Evolutionary conservation across 1,140 invertebrate genomes (phyloP).

Genomic region (Drosophila insularis): DNA sequence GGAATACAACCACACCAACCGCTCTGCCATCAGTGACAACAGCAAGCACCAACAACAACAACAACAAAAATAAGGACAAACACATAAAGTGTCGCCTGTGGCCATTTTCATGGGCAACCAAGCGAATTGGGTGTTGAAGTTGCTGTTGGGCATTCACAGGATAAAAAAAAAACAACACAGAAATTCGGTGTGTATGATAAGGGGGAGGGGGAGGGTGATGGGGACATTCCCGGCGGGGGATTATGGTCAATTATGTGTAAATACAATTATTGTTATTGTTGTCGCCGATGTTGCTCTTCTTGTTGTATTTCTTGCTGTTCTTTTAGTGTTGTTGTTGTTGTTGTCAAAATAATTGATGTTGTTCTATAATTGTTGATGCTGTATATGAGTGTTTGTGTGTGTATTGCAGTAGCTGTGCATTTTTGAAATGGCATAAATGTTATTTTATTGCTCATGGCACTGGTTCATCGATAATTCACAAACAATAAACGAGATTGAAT

Average conservation of each 20-base stretch:
- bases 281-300: conserved; percentile 24
- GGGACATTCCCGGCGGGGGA: conserved; percentile 53
- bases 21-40: conserved; percentile 16
- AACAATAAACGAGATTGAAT: neutral
- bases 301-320: conserved; percentile 36
- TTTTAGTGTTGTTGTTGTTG: conserved; percentile 22
- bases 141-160: conserved; percentile 38
- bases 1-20: conserved; percentile 13
- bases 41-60: conserved; percentile 17
- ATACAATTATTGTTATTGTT: conserved; percentile 78
- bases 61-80: conserved; percentile 22
- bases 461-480: neutral
- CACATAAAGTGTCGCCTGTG: conserved; percentile 67
- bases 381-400: neutral
- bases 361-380: conserved; percentile 51
- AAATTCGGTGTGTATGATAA: no score
- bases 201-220: neutral
- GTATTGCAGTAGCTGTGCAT: conserved; percentile 13
- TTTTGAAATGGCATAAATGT: conserved; percentile 13
- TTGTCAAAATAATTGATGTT: conserved; percentile 50
- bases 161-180: conserved; percentile 24
- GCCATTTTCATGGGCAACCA: conserved; percentile 68
- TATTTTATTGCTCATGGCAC: neutral
- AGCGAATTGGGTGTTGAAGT: conserved; percentile 61
- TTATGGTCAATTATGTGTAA: conserved; percentile 81